These are phyloP conservation scores for Phymastichus coffea DNA, from an alignment of 1,140 invertebrate species.

Conservation along the genomic window DNA sequence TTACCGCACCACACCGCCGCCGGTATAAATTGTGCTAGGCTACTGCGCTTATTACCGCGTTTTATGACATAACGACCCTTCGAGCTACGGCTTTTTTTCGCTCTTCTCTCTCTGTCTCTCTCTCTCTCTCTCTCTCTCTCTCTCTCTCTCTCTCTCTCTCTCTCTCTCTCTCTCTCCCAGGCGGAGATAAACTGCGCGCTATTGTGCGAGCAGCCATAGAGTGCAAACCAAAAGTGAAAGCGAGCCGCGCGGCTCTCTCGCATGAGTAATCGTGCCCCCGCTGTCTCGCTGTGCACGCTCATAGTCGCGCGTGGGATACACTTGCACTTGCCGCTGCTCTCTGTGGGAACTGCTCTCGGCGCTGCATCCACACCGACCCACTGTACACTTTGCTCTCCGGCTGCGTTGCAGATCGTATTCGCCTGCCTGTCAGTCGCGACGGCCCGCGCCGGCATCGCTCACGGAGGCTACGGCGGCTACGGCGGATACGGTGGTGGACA, in stretches of 20 bases:
- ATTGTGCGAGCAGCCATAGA: slow-evolving; percentile 17
- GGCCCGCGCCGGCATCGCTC: slow-evolving; percentile 52
- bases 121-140: neutral
- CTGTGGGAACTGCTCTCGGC: neutral
- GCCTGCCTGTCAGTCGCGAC: slow-evolving; percentile 55
- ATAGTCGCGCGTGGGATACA: neutral
- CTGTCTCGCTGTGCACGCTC: no score
- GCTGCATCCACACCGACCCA: neutral
- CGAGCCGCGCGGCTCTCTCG: neutral
- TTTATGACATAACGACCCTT: slow-evolving; percentile 46
- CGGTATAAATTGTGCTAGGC: no score
- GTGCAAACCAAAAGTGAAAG: slow-evolving; percentile 19
- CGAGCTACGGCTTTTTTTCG: neutral
- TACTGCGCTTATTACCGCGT: no score
- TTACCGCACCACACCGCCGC: slow-evolving; percentile 46
- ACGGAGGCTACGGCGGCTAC: slow-evolving; percentile 44
- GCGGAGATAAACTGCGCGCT: slow-evolving; percentile 1
- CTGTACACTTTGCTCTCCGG: neutral
- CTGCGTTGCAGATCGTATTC: slow-evolving; percentile 49
- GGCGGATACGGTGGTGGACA: slow-evolving; percentile 42
- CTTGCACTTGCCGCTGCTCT: neutral
- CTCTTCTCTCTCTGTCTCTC: neutral
- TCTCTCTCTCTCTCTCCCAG: neutral
- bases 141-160: no score
- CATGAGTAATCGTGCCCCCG: slow-evolving; percentile 27